These are phyloP conservation scores for Morpho helenor DNA, from an alignment of 2,888 invertebrate species.

Conservation along the genomic window DNA sequence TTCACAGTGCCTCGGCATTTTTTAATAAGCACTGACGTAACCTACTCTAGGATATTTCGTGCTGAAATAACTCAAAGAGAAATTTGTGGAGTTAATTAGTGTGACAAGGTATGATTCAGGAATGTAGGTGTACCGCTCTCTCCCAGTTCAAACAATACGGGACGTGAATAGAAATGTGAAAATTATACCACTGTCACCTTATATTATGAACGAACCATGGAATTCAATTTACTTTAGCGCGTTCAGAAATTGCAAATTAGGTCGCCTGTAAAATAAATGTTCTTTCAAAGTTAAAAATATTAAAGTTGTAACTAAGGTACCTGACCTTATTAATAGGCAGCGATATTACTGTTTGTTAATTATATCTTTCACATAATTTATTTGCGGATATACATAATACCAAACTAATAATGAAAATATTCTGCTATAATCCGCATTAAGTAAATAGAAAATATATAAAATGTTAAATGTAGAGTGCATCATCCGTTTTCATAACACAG, in stretches of 20 bases:
- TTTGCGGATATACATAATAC: too few relatives aligned
- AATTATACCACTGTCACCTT: constrained; percentile 20
- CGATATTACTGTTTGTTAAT: too few relatives aligned
- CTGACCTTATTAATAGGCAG: too few relatives aligned
- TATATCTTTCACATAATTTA: too few relatives aligned
- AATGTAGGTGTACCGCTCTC: constrained; percentile 11
- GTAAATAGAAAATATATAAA: too few relatives aligned
- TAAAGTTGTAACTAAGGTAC: too few relatives aligned
- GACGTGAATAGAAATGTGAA: constrained; percentile 23
- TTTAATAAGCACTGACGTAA: neutral
- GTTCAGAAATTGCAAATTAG: constrained; percentile 3
- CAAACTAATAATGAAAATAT: too few relatives aligned
- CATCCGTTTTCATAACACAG: too few relatives aligned
- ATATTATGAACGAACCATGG: constrained; percentile 22
- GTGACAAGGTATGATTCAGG: constrained; percentile 17
- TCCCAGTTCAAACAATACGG: constrained; percentile 18
- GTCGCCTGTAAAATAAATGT: neutral
- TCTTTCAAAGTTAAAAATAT: too few relatives aligned
- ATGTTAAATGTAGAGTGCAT: too few relatives aligned
- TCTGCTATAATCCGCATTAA: too few relatives aligned
- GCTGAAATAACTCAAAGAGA: constrained; percentile 2
- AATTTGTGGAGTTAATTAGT: constrained; percentile 16
- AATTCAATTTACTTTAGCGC: constrained; percentile 19
- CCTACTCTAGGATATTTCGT: constrained; percentile 4
- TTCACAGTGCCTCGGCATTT: neutral